Evolutionary conservation across 2,888 invertebrate genomes (phyloP), one percentile per base, ranked within the genome.

Genomic region (Noctua janthe): DNA sequence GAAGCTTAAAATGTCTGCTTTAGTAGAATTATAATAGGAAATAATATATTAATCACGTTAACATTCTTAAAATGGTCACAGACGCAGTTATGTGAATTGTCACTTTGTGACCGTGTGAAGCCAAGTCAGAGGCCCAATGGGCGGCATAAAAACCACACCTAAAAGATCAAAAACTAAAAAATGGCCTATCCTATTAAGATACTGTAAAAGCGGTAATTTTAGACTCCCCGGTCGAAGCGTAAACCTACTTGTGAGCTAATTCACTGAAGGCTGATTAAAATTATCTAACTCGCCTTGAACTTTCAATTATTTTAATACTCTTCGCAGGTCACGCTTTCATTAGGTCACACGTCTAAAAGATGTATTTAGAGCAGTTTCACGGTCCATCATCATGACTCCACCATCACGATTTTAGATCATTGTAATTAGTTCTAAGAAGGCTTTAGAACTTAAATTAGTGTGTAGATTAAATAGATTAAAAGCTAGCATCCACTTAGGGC

Each of bases 291-390:
- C 43, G 17, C 75, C 59, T 83, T 80, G 62, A 80, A 54, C 83
- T 76, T 56, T 66, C 39, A 76, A 83, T 76, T 83, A 83, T 47
- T 76, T 23, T 56, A 64, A 71, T 62, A 81, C 43, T 20, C 23
- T 39, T 35, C 39, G 20, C 66, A 49, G 77, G 23, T 64, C 39
- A 15, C 39, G 8, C 47, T 64, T 81, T 64, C 71, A 87, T 80
- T 75, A 70, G 66, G 64, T 69, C 56, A 39, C 74, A 70, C 64
- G 20, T 78, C 29, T 51, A 43, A 7, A 17, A 2, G 39, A 74
- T 35, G 73, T 23, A 73, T 79, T 70, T 80, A n/a, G 56, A 85
- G 70, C 54, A 64, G 29, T 56, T 79, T 64, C 39, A 81, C 49
- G 23, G 2, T 54, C 51, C n/a, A 20, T 29, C 2, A 51, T 29